Evolutionary conservation across 2,797 vertebrate genomes (phyloP), one percentile per base, ranked within the genome.

Genomic region (Lepus oiostolus): DNA sequence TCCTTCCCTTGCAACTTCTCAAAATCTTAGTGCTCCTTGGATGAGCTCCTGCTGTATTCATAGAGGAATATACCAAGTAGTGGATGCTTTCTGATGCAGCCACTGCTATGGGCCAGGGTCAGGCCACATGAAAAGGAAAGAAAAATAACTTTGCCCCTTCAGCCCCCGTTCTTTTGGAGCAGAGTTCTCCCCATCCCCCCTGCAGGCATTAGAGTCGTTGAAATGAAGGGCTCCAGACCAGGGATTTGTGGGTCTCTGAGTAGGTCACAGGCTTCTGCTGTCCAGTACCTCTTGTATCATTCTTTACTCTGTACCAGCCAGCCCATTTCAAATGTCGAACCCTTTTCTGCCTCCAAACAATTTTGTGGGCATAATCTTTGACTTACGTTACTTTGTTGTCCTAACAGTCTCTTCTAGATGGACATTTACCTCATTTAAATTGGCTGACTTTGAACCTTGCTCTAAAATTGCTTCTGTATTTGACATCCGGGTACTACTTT

Each of bases 51-150:
- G 24, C 12, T 94, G 9, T 76, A 32, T 77, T 89, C n/a, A 47
- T 63, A 71, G 63, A 85, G 26, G 75, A 62, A 21, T 76, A 47
- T 54, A 88, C 28, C 72, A 74, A 84, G 13, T 35, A 74, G 24
- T 85, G 72, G 80, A 83, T 42, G 80, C 28, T 80, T 85, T 50
- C 75, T 90, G 50, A 95, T 81, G 17, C 30, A 70, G n/a, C 42
- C 30, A 80, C 22, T 85, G 32, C 42, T 42, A 2, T 85, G 47
- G 63, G 28, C 38, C 47, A 47, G 30, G 26, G 85, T 84, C 21
- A 71, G 71, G 14, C 52, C 5, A 58, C 6, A 38, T 54, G 28
- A 88, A 83, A 88, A 94, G 28, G 75, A 84, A 88, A 13, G 11
- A 86, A 65, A 54, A 35, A 60, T n/a, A 89, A 47, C 76, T 32